Percentiles rank a stretch among this genome's conserved stretches.
Evolutionary conservation across 1,140 invertebrate genomes (phyloP).

Genomic region (Prorops nasuta): DNA sequence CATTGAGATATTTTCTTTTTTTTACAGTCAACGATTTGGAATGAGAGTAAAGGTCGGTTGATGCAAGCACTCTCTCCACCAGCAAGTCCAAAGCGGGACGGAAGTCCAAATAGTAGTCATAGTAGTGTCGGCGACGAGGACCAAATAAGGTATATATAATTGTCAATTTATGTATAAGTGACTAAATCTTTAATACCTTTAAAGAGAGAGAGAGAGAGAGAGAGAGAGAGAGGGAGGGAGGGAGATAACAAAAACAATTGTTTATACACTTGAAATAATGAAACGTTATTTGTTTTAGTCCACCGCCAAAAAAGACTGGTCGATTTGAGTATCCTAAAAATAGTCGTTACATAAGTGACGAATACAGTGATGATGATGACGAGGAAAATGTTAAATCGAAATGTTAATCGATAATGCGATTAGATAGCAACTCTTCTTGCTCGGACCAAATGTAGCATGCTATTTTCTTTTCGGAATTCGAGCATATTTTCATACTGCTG

Average conservation of each 20-base stretch:
- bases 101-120: conserved; percentile 50
- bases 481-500: conserved; percentile 24
- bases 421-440: conserved; percentile 15
- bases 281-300: conserved; percentile 47
- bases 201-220: no score
- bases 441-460: conserved; percentile 31
- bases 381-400: conserved; percentile 49
- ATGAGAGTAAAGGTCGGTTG: conserved; percentile 83
- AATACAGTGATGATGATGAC: conserved; percentile 57
- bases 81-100: conserved; percentile 65
- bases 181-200: no score
- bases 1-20: conserved; percentile 8
- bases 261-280: conserved; percentile 2
- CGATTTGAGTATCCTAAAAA: conserved; percentile 49
- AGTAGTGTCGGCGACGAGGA: conserved; percentile 50
- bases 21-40: conserved; percentile 78
- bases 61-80: conserved; percentile 87
- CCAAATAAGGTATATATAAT: conserved; percentile 46
- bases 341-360: conserved; percentile 50
- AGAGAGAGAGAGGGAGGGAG: no score
- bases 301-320: conserved; percentile 57
- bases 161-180: no score
- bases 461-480: conserved; percentile 23
- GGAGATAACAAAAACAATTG: conserved; percentile 7
- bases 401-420: conserved; percentile 29